Evolutionary conservation across 1,140 invertebrate genomes (phyloP), one percentile per base, ranked within the genome.

Genomic region (Pseudomyrmex concolor): DNA sequence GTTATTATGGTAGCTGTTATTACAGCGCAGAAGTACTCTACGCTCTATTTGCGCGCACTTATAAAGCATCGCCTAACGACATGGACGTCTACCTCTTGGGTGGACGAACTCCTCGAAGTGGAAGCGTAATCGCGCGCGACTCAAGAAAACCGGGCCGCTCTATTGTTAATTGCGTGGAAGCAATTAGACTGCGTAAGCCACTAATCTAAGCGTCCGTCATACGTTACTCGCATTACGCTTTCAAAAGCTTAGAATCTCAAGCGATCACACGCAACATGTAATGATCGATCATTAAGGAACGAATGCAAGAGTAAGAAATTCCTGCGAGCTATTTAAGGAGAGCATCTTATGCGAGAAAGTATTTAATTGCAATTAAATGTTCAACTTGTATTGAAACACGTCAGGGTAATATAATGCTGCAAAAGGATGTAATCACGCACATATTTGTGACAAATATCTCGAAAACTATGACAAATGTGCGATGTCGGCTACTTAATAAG

Each of bases 221-320:
- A 67, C 63, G 50, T 54, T 68, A 55, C 34, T 63, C 63, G 50
- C 34, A 55, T 67, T 67, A 67, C 17, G 15, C 17, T 76, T 54
- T 77, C 34, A 57, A 57, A 45, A 17, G 50, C 43, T 50, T 22
- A 54, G 63, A 67, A 78, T 78, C 55, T 67, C 63, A 48, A 55
- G n/a, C 25, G 54, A 67, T n/a, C 10, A 43, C 17, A 48, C 7
- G 51, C 22, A 7, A 43, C 17, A 48, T 2, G 17, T 78, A 68
- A 78, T 68, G 51, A 68, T 78, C 63, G 63, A 68, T 78, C 63
- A 50, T 68, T 78, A 57, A 78, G 34, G 1, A 78, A 68, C 63
- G 63, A 17, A 68, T 68, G 19, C 34, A 57, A 45, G 48, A 34
- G 25, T 77, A 25, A 67, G 34, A 78, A 67, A 78, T 78, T 67